Evolutionary conservation across 2,113 vertebrate genomes (phyloP).

Genomic region (Bettongia penicillata): DNA sequence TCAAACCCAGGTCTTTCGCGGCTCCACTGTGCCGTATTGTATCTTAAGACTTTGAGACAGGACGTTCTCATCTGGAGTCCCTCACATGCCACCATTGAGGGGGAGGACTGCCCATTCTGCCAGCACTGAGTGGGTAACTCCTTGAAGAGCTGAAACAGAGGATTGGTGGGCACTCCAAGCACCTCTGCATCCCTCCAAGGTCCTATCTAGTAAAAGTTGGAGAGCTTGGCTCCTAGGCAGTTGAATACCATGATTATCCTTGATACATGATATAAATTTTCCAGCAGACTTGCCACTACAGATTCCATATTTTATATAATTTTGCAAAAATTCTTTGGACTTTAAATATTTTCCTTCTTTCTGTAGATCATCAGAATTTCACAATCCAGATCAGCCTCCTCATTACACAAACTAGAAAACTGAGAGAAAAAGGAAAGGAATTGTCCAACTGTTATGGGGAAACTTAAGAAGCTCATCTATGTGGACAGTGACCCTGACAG

Average conservation of each 20-base stretch:
- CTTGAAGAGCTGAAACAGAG: neutral
- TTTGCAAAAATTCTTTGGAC: neutral
- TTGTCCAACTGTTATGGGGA: neutral
- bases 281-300: neutral
- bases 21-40: neutral
- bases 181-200: neutral
- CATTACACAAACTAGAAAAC: neutral
- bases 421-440: too few relatives aligned
- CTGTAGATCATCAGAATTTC: neutral
- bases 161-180: too few relatives aligned
- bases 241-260: too few relatives aligned
- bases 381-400: neutral
- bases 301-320: neutral
- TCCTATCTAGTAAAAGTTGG: neutral
- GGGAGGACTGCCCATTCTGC: neutral
- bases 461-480: neutral
- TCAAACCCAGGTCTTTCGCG: neutral
- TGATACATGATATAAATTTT: neutral
- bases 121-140: neutral
- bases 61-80: neutral
- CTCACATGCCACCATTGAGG: neutral
- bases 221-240: neutral
- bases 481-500: neutral
- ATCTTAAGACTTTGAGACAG: neutral
- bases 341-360: neutral